These are phyloP conservation scores for Chirona hameri DNA, from an alignment of 2,888 invertebrate genomes.

Conservation along the genomic window DNA sequence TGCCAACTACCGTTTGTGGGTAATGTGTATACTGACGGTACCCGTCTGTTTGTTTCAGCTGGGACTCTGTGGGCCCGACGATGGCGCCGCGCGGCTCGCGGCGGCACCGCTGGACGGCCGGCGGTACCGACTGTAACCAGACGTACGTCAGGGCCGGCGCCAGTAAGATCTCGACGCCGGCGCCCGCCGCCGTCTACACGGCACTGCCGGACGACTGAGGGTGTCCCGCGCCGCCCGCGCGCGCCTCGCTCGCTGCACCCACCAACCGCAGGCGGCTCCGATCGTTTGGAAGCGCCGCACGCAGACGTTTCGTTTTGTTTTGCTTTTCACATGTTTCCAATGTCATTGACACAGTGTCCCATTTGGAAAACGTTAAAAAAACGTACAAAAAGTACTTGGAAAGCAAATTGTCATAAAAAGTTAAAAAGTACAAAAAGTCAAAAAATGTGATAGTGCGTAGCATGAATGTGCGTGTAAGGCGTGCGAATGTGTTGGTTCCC, in stretches of 20 bases:
- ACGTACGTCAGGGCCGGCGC: background rate
- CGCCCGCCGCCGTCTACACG: slow-evolving; percentile 2
- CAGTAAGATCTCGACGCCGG: background rate
- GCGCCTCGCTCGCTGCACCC: background rate
- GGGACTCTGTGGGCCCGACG: slow-evolving; percentile 2
- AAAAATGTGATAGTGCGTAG: slow-evolving; percentile 24
- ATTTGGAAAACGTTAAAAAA: slow-evolving; percentile 8
- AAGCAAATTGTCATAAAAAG: slow-evolving; percentile 10
- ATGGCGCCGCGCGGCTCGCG: background rate
- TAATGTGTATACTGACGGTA: too few relatives aligned
- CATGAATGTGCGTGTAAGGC: background rate
- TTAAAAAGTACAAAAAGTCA: slow-evolving; percentile 28
- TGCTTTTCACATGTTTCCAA: slow-evolving; percentile 24
- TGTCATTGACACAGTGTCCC: background rate
- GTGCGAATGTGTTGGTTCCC: background rate
- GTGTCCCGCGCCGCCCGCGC: background rate
- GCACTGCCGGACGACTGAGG: background rate
- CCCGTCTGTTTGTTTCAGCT: background rate
- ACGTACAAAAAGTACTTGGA: slow-evolving; percentile 11
- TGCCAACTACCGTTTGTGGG: too few relatives aligned
- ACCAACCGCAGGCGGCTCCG: background rate
- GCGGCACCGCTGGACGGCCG: slow-evolving; percentile 22
- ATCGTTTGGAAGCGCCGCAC: background rate
- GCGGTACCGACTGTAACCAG: slow-evolving; percentile 7
- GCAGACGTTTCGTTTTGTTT: background rate